These are phyloP conservation scores for Acanthopagrus latus DNA, from an alignment of 2,797 vertebrate species.

Conservation along the genomic window DNA sequence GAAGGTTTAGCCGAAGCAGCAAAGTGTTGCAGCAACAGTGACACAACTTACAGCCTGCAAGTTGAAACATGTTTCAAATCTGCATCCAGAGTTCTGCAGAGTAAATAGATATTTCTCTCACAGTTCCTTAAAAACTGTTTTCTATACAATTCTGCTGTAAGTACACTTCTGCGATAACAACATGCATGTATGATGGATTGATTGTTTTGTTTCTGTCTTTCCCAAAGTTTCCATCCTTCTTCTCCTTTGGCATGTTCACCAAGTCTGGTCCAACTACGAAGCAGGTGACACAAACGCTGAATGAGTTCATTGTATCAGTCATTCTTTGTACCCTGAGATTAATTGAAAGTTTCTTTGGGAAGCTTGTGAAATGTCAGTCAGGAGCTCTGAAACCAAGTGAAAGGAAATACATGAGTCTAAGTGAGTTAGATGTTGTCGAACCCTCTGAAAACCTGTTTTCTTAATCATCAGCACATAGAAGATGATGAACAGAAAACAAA, in stretches of 20 bases:
- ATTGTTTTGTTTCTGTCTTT: background rate
- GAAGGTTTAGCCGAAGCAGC: background rate
- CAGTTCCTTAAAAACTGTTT: background rate
- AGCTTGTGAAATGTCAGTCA: background rate
- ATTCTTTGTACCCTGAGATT: background rate
- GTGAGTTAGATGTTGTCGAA: background rate
- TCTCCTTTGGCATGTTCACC: conserved; percentile 89
- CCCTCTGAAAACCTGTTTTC: no score
- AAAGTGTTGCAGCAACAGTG: background rate
- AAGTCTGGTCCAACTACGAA: conserved; percentile 89
- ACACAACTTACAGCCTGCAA: background rate
- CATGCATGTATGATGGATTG: background rate
- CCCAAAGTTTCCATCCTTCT: conserved; percentile 88
- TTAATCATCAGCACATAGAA: no score
- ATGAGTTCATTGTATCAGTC: background rate
- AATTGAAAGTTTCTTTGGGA: background rate
- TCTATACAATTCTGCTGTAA: background rate
- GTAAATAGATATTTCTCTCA: background rate
- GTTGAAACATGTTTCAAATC: background rate
- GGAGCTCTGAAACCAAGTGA: background rate
- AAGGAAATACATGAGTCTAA: background rate
- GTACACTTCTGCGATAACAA: background rate
- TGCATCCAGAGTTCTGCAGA: background rate
- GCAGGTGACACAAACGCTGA: conserved; percentile 82
- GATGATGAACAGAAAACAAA: background rate